Base-by-base conservation (phyloP, 2,113 vertebrate genomes). In the Phoenicopterus ruber region DNA sequence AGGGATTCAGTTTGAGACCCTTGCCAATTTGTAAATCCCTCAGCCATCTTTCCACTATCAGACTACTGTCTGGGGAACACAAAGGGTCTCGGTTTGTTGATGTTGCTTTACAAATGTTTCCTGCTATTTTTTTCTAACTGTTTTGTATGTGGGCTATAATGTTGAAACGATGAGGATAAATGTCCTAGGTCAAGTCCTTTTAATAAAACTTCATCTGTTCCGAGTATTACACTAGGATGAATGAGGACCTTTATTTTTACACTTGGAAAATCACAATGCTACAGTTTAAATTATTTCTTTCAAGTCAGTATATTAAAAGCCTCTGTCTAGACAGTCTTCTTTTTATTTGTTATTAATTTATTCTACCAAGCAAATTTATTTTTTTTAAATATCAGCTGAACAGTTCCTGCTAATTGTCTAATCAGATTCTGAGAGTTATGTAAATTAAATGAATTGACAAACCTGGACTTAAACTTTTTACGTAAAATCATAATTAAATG, bases 91-190 rank as follows among this genome's bases (percentile, higher is more conserved):
- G 42, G 21, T 62, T 86, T 94, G 44, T 91, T 92, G 58, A 73
- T 63, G 34, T 91, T 89, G 19, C 15, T 91, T 92, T 93, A 65
- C 24, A 92, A 96, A 90, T 69, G 49, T 74, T 95, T 78, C 86
- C 82, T 93, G 76, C 4, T 50, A 1, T 20, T 72, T 93, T 96
- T 77, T 83, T 22, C 29, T 55, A 19, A 66, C 20, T 87, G 26
- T 40, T 95, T 82, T 89, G 6, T 61, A 32, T 82, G 59, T 67
- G n/a, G 50, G 34, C 26, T 93, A 26, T 52, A 84, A 79, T 42
- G 46, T 55, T 84, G 47, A 91, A 92, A 84, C 81, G 26, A 55
- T 81, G 59, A 82, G 14, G 20, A 93, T 52, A 84, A 67, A 92
- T 62, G 26, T 79, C 32, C 25, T 74, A 19, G 57, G 57, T 87